Conservation (phyloP, 2,888 invertebrate genomes). For the Ctena decussata region DNA sequence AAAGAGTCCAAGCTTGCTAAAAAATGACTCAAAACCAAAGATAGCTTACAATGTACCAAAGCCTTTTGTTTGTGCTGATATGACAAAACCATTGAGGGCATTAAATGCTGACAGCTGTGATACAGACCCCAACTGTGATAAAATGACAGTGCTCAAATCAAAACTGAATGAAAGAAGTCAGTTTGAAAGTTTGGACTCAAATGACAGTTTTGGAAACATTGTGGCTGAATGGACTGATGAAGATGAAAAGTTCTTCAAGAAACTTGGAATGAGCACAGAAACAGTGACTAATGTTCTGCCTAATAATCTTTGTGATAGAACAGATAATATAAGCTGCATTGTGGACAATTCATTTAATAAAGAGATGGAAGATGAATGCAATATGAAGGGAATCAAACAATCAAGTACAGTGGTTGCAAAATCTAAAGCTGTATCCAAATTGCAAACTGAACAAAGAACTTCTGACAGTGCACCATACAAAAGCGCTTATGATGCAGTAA, state of each 20-base stretch:
- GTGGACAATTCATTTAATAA: neutral
- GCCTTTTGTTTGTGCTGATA: neutral
- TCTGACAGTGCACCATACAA: neutral
- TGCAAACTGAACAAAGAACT: neutral
- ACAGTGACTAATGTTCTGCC: neutral
- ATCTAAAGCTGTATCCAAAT: neutral
- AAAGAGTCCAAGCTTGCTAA: slow-evolving; percentile 35
- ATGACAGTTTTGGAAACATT: neutral
- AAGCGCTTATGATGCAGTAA: neutral
- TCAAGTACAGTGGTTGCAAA: no score
- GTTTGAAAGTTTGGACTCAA: neutral
- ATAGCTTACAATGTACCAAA: neutral
- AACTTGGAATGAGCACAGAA: slow-evolving; percentile 19
- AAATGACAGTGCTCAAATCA: neutral
- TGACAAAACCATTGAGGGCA: neutral
- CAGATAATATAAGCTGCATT: neutral
- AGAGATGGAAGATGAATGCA: neutral
- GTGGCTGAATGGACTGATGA: slow-evolving; percentile 27
- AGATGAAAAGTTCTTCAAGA: slow-evolving; percentile 20
- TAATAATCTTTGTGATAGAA: neutral
- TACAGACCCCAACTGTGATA: neutral
- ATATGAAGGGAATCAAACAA: neutral
- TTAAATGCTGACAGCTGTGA: neutral
- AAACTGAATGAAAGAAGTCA: neutral
- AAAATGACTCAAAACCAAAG: neutral